Evolutionary conservation across 2,113 vertebrate genomes (phyloP).

Genomic region (Gymnorhina tibicen): DNA sequence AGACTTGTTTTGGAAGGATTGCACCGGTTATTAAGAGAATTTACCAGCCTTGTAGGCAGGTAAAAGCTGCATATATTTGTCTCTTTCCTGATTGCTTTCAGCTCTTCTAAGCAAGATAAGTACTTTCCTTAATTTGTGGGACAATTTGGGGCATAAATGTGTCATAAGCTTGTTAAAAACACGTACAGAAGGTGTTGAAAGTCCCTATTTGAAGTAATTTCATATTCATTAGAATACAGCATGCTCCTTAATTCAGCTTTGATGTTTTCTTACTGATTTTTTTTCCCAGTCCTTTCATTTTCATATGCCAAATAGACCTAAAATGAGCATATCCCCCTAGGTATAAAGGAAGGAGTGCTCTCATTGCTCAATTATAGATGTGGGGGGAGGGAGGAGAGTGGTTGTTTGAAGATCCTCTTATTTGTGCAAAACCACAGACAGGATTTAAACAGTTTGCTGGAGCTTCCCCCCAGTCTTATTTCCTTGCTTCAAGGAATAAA

Average conservation of each 20-base stretch:
- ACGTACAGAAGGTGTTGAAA: background rate
- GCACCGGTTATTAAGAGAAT: background rate
- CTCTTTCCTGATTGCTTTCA: background rate
- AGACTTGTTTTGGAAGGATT: background rate
- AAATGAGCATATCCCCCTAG: background rate
- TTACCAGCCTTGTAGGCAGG: background rate
- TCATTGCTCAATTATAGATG: background rate
- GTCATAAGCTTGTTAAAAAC: background rate
- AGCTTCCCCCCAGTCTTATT: background rate
- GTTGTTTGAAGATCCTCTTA: background rate
- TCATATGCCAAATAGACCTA: constrained; percentile 23
- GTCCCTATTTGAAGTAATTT: background rate
- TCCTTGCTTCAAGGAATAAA: background rate
- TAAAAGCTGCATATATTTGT: background rate
- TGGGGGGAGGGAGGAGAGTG: background rate
- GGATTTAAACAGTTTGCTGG: background rate
- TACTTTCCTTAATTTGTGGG: background rate
- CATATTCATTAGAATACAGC: background rate
- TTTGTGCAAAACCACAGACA: background rate
- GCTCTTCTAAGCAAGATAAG: background rate
- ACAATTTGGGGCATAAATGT: background rate
- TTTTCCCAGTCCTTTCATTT: constrained; percentile 46
- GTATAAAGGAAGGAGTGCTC: constrained; percentile 21
- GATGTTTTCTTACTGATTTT: constrained; percentile 22
- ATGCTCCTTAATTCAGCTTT: background rate